Base-by-base conservation (phyloP, 1,140 invertebrate genomes). In the Tribolium madens region DNA sequence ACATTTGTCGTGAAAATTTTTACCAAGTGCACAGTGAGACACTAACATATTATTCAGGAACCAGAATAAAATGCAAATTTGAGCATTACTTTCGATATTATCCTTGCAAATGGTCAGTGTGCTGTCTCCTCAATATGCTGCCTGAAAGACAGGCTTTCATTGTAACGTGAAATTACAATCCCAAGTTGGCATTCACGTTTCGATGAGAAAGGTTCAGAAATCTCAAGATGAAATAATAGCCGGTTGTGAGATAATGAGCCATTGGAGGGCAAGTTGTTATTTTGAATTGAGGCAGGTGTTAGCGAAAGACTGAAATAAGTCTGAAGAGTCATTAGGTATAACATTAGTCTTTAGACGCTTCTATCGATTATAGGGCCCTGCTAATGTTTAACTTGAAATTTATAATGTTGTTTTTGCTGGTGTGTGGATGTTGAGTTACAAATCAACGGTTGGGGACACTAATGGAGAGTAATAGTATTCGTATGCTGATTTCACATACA, bases 381-480 rank as follows among this genome's bases (percentile, higher is more conserved):
- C 76, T 76, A 78, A 79, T 76, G 79, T 81, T 78, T 80, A 78
- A 72, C 70, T 72, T 18, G 50, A 72, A 72, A 72, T 72, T 72
- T 72, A 72, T 73, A 73, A 79, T 79, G 77, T 79, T 82, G 81
- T 81, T 82, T 83, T 83, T 83, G 81, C 77, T 76, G 73, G 70
- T 68, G 80, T 79, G 77, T 64, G 78, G 82, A 81, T 78, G 78
- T 80, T 83, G 57, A 81, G 79, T 80, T 78, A 82, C 81, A 83
- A 83, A 83, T 83, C 82, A 83, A 79, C 77, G 79, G 78, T 75
- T 76, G 76, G 71, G 79, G 82, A 83, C 81, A 82, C 81, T 83
- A 83, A 83, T 83, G 81, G 82, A 83, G 82, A 83, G 73, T 82
- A 82, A 83, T 83, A 82, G 82, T 79, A 81, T 83, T 83, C 79